These are phyloP conservation scores for Chiloscyllium plagiosum DNA, from an alignment of 2,113 vertebrate species.

Conservation along the genomic window DNA sequence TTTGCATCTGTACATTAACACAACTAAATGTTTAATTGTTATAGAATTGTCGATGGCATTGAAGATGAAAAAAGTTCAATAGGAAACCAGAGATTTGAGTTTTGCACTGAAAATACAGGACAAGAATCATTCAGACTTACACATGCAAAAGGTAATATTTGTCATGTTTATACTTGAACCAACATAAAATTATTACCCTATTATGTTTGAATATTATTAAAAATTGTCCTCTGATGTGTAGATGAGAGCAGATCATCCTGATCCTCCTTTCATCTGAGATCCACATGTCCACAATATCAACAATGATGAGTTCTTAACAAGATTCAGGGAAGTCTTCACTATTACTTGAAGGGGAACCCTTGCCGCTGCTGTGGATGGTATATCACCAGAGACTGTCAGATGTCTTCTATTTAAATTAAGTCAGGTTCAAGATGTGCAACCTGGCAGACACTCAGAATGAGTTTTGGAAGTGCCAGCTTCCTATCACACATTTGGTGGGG, in stretches of 20 bases:
- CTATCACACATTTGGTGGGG: neutral
- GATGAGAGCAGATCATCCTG: neutral
- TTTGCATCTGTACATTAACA: neutral
- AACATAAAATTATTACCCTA: neutral
- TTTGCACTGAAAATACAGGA: constrained; percentile 58
- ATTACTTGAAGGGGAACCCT: neutral
- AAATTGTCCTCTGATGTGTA: neutral
- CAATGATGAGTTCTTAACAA: neutral
- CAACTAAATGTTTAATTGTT: constrained; percentile 26
- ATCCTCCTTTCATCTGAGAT: neutral
- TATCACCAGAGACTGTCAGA: neutral
- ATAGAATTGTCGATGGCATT: constrained; percentile 68
- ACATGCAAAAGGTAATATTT: constrained; percentile 52
- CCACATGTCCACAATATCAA: neutral
- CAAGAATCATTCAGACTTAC: constrained; percentile 56
- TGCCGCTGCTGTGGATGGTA: neutral
- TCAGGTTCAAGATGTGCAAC: neutral
- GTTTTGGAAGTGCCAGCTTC: neutral
- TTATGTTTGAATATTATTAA: neutral
- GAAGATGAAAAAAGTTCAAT: constrained; percentile 60
- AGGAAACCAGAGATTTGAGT: constrained; percentile 64
- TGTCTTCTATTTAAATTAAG: neutral
- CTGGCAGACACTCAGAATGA: neutral
- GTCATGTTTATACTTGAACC: neutral
- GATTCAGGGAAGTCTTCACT: neutral